Evolutionary conservation across 2,113 vertebrate genomes (phyloP), one percentile per base, ranked within the genome.

Genomic region (Brachyhypopomus gauderio): DNA sequence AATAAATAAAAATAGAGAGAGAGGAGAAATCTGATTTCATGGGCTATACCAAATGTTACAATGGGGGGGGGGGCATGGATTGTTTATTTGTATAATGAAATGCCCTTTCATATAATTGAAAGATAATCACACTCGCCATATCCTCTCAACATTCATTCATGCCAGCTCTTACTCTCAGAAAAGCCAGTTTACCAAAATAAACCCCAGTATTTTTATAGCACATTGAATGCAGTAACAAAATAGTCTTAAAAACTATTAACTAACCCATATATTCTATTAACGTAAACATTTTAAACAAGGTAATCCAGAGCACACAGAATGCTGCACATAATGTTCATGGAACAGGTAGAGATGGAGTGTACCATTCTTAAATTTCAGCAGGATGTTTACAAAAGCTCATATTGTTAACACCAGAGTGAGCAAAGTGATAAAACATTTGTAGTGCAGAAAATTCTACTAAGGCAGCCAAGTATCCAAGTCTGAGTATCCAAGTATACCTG

Each of bases 11-110:
- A 27, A n/a, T 63, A 45, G 34, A 59, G 55, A 52, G 52, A 23
- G 45, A 11, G 8, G 2, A 8, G 12, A 73, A 73, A 73, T 9
- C 48, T 25, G 48, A 55, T 73, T 48, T 19, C 20, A 52, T 30
- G 70, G 78, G 58, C 16, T 30, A 80, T 80, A 80, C 70, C 70
- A 45, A 45, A 6, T 45, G 41, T 45, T 45, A 45, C 62, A 9
- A 9, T n/a, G n/a, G 17, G 25, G 14, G 25, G 63, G 25, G 12
- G 25, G 12, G 12, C 9, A 12, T 34, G 36, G 66, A 12, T 70
- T 38, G 64, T 36, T 67, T 67, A 59, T 48, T 48, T 48, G 45
- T 11, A 48, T 5, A 11, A 48, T 48, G 6, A 48, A 66, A 77
- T 25, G 7, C 14, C 16, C 12, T 34, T 48, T 64, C 5, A 2